Evolutionary conservation across 2,888 invertebrate species (phyloP).

Genomic region (Busseola fusca): DNA sequence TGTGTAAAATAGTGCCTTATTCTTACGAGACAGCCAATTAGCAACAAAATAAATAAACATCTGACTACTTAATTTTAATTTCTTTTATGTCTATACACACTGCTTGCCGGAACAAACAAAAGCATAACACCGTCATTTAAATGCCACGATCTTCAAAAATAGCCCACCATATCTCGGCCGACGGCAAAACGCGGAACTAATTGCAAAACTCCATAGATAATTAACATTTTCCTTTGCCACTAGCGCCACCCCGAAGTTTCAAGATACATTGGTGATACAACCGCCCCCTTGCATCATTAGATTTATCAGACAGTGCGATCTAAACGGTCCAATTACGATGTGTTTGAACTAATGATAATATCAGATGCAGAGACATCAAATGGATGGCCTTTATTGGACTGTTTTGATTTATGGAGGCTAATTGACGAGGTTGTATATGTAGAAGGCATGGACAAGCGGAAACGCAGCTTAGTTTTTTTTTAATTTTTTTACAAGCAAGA

Average conservation of each 20-base stretch:
- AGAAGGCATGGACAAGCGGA: background rate
- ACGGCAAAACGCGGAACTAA: slow-evolving; percentile 24
- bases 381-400: slow-evolving; percentile 1
- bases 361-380: slow-evolving; percentile 37
- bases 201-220: background rate
- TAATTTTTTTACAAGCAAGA: background rate
- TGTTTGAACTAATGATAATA: slow-evolving; percentile 40
- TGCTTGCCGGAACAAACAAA: slow-evolving; percentile 31
- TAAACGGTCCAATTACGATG: slow-evolving; percentile 53
- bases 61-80: background rate
- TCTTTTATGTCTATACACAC: background rate
- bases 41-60: background rate
- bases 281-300: slow-evolving; percentile 23
- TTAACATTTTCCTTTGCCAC: slow-evolving; percentile 28
- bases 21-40: background rate
- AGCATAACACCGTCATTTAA: slow-evolving; percentile 17
- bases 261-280: slow-evolving; percentile 7
- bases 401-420: slow-evolving; percentile 19
- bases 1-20: background rate
- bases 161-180: background rate
- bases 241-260: slow-evolving; percentile 12
- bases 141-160: slow-evolving; percentile 16
- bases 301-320: slow-evolving; percentile 47
- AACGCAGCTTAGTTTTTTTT: background rate
- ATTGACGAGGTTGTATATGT: slow-evolving; percentile 1